Conservation (phyloP, 37 sponge, comb jelly and placozoan genomes). For the Corticium candelabrum region DNA sequence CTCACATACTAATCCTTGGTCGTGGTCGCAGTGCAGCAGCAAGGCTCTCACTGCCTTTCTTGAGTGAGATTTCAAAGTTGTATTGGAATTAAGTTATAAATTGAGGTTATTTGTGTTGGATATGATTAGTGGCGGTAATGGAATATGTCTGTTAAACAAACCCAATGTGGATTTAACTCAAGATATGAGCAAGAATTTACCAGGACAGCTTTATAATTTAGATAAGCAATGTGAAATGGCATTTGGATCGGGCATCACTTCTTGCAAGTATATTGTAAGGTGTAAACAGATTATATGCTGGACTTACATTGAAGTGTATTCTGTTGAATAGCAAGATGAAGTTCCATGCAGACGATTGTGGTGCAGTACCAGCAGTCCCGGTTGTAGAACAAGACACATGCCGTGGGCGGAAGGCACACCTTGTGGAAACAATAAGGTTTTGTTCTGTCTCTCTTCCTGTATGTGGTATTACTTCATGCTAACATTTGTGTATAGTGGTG, state of each 20-base stretch:
- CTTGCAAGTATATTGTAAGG: not conserved
- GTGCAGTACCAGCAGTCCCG: too few species aligned
- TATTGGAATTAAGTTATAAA: too few species aligned
- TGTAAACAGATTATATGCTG: too few species aligned
- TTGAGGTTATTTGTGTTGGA: not conserved
- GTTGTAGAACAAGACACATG: not conserved
- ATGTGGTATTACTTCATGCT: too few species aligned
- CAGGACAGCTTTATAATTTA: not conserved
- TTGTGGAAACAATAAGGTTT: not conserved
- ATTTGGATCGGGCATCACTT: not conserved
- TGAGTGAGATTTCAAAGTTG: slow-evolving; percentile 11
- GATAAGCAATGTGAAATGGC: not conserved
- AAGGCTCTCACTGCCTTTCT: slow-evolving; percentile 30
- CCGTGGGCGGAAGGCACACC: not conserved
- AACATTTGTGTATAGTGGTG: too few species aligned
- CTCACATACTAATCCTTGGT: slow-evolving; percentile 1
- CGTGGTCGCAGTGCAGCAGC: slow-evolving; percentile 52
- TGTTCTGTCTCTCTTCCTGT: too few species aligned
- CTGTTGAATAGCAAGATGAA: too few species aligned
- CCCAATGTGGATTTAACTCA: not conserved
- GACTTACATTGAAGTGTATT: too few species aligned
- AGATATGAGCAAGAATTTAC: not conserved
- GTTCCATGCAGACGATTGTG: too few species aligned
- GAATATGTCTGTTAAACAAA: not conserved
- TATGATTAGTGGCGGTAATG: not conserved